These are phyloP conservation scores for Drosophila prostipennis DNA, from an alignment of 2,888 invertebrate genomes.

Conservation along the genomic window DNA sequence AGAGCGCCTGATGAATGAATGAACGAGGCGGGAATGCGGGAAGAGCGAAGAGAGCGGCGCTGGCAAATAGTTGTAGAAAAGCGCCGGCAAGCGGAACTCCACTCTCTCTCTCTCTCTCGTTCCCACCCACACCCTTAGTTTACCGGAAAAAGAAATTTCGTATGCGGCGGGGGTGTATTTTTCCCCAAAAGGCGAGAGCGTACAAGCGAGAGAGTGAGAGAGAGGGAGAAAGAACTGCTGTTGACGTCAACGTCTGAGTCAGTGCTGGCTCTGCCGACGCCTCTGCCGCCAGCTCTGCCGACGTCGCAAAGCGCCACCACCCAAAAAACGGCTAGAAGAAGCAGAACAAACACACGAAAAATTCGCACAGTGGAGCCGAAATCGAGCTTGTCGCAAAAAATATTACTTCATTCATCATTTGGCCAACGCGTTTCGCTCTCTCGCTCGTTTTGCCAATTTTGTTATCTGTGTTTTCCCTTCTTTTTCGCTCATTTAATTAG, in stretches of 20 bases:
- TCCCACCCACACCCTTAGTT: conserved; percentile 41
- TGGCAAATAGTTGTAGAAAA: conserved; percentile 58
- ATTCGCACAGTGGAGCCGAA: conserved; percentile 69
- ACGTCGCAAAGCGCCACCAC: conserved; percentile 60
- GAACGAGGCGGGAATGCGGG: conserved; percentile 41
- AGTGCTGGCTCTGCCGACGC: conserved; percentile 31
- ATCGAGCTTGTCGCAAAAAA: conserved; percentile 44
- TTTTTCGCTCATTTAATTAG: background rate
- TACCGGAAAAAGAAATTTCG: conserved; percentile 57
- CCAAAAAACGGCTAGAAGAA: conserved; percentile 51
- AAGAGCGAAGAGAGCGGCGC: conserved; percentile 38
- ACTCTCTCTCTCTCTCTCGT: conserved; percentile 7
- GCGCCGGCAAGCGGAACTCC: conserved; percentile 67
- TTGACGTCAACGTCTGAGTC: conserved; percentile 59
- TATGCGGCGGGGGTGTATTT: conserved; percentile 63
- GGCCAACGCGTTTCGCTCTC: conserved; percentile 6
- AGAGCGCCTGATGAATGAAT: conserved; percentile 47
- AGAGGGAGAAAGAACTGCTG: conserved; percentile 41
- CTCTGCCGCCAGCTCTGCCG: conserved; percentile 54
- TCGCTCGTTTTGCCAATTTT: conserved; percentile 12
- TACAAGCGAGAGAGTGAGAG: conserved; percentile 7
- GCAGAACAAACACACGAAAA: conserved; percentile 31
- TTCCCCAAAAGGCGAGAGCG: conserved; percentile 41
- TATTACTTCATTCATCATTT: conserved; percentile 72
- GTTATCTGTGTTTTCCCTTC: background rate